Evolutionary conservation across 1,140 invertebrate species (phyloP).

Genomic region (Telenomus remus): DNA sequence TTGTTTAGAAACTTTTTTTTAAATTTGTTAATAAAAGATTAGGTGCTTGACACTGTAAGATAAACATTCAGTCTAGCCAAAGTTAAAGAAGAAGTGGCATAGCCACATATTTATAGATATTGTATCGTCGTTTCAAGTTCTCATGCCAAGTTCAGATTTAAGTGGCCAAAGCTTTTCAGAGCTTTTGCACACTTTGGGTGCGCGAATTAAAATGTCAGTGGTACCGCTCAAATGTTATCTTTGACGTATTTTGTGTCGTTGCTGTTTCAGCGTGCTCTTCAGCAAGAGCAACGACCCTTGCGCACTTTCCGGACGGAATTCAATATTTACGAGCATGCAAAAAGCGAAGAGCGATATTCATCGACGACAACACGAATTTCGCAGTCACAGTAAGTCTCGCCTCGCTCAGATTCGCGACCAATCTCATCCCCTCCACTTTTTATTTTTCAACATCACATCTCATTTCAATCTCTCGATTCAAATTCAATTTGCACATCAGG

Average conservation of each 20-base stretch:
- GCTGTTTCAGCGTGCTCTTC: slow-evolving; percentile 77
- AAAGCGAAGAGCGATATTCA: slow-evolving; percentile 79
- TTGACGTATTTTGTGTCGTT: slow-evolving; percentile 65
- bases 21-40: no score
- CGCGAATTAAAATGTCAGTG: slow-evolving; percentile 11
- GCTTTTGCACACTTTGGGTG: background rate
- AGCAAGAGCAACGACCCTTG: slow-evolving; percentile 81
- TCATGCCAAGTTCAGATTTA: background rate
- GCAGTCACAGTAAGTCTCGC: slow-evolving; percentile 75
- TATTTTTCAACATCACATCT: background rate
- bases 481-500: background rate
- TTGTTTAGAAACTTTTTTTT: no score
- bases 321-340: slow-evolving; percentile 82
- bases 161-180: background rate
- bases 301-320: slow-evolving; percentile 87
- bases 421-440: background rate
- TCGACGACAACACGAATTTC: slow-evolving; percentile 78
- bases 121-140: background rate
- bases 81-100: background rate
- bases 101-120: slow-evolving; percentile 2
- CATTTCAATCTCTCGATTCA: background rate
- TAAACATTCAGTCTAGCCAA: no score
- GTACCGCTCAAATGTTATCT: slow-evolving; percentile 58
- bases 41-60: no score
- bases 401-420: background rate